Percentiles rank a stretch among this genome's conserved stretches.
Evolutionary conservation across 2,888 invertebrate species (phyloP).

Genomic region (Leptinotarsa tumamoca): DNA sequence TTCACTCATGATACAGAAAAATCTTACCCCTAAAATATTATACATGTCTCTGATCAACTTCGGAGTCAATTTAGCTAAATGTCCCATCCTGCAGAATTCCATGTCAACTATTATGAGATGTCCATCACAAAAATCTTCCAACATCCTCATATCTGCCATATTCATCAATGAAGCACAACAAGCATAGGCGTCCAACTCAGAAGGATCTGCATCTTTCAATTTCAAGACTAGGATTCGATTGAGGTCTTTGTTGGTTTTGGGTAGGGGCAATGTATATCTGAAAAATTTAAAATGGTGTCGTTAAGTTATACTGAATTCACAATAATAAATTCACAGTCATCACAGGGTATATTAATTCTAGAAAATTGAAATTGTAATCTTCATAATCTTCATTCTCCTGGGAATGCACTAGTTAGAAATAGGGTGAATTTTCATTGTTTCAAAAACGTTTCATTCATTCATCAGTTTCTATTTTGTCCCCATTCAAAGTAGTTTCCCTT

Average conservation of each 20-base stretch:
- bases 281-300: background rate
- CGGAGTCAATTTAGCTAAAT: slow-evolving; percentile 41
- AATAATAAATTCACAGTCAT: background rate
- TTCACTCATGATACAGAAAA: slow-evolving; percentile 2
- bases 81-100: slow-evolving; percentile 33
- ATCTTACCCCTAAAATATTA: slow-evolving; percentile 41
- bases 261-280: slow-evolving; percentile 53
- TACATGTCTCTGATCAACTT: slow-evolving; percentile 35
- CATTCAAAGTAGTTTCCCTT: too few species aligned
- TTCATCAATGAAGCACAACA: slow-evolving; percentile 31
- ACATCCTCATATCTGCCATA: slow-evolving; percentile 41
- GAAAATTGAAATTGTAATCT: background rate
- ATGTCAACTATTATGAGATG: slow-evolving; percentile 41
- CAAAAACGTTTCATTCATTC: too few species aligned
- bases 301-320: background rate
- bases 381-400: too few species aligned
- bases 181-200: slow-evolving; percentile 36
- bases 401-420: too few species aligned
- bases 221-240: slow-evolving; percentile 66
- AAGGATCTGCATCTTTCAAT: slow-evolving; percentile 47
- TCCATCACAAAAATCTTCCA: slow-evolving; percentile 41
- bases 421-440: too few species aligned
- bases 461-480: too few species aligned
- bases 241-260: slow-evolving; percentile 65
- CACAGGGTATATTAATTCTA: background rate